Evolutionary conservation across 2,113 vertebrate genomes (phyloP).

Genomic region (Pachyramphus minor): DNA sequence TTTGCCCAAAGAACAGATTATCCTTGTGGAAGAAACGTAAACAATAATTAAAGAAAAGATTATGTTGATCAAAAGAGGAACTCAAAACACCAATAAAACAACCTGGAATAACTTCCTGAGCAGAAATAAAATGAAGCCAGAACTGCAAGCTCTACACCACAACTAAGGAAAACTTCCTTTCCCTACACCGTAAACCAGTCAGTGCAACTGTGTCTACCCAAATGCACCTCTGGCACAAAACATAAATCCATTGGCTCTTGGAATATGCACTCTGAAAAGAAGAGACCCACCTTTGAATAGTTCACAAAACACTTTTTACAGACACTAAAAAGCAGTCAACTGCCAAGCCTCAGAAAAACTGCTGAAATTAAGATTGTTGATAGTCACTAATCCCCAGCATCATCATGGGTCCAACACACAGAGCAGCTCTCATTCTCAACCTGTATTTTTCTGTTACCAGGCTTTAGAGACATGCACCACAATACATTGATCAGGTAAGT

Average conservation of each 20-base stretch:
- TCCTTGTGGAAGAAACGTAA: not conserved
- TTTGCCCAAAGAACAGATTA: slow-evolving; percentile 29
- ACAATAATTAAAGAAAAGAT: not conserved
- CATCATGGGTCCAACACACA: fast-evolving
- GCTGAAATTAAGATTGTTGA: not conserved
- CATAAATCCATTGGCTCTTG: not conserved
- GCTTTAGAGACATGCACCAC: not conserved
- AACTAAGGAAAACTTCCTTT: not conserved
- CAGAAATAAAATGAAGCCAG: not conserved
- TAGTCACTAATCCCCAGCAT: not conserved
- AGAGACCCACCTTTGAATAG: not conserved
- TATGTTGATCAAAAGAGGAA: slow-evolving; percentile 9
- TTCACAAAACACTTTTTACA: not conserved
- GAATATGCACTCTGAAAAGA: not conserved
- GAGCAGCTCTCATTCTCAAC: not conserved
- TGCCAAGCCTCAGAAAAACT: not conserved
- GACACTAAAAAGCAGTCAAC: not conserved
- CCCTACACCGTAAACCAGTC: not conserved
- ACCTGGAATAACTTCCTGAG: not conserved
- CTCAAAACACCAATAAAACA: slow-evolving; percentile 3
- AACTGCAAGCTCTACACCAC: not conserved
- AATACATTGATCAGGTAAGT: not conserved
- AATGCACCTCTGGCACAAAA: not conserved
- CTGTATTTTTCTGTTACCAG: not conserved
- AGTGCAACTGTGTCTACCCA: not conserved